Evolutionary conservation across 2,797 vertebrate genomes (phyloP).

Genomic region (Nannoperca obscura): DNA sequence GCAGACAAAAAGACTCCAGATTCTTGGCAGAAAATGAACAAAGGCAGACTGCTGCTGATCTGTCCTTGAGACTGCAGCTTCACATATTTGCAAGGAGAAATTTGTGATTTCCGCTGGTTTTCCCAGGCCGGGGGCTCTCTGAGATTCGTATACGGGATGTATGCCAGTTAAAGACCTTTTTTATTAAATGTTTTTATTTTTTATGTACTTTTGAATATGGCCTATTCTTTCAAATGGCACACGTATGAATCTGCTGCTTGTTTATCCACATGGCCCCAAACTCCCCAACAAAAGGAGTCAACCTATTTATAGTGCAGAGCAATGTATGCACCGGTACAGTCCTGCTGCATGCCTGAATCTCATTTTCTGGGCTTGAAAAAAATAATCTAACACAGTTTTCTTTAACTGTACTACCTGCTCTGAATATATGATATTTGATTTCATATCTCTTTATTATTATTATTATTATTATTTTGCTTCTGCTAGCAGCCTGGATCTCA

Average conservation of each 20-base stretch:
- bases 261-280: constrained; percentile 27
- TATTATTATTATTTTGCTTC: neutral
- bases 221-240: constrained; percentile 19
- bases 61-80: constrained; percentile 58
- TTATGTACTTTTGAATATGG: constrained; percentile 25
- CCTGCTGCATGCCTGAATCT: constrained; percentile 33
- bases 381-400: neutral
- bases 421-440: constrained; percentile 34
- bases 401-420: constrained; percentile 14
- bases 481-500: neutral
- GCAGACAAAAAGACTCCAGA: constrained; percentile 57
- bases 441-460: neutral
- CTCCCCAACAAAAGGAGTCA: constrained; percentile 2
- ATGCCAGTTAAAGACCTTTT: constrained; percentile 10
- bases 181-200: too few relatives aligned
- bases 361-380: constrained; percentile 22
- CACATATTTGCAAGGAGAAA: constrained; percentile 43
- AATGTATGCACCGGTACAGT: constrained; percentile 7
- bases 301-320: constrained; percentile 4
- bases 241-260: neutral
- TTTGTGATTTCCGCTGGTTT: constrained; percentile 26
- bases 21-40: constrained; percentile 61
- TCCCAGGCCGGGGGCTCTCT: constrained; percentile 1
- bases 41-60: constrained; percentile 42
- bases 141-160: constrained; percentile 24